Evolutionary conservation across 2,888 invertebrate genomes (phyloP), one percentile per base, ranked within the genome.

Genomic region (Ptychoptera albimana): DNA sequence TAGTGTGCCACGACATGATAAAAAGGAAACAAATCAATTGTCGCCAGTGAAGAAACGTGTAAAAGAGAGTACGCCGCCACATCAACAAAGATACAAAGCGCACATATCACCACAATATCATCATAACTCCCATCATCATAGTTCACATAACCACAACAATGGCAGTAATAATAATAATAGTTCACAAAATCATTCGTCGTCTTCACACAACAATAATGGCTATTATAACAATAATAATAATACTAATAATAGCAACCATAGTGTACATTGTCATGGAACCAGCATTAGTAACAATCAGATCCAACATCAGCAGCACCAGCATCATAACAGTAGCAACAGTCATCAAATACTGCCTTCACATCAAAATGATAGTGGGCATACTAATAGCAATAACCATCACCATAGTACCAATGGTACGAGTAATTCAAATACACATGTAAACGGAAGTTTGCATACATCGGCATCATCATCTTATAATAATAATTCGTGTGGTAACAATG

Each of bases 21-120:
- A 87, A 63, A 87, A 89, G 62, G 82, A 82, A 59, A 81, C 83
- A 45, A 84, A 86, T 45, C 93, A 93, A 61, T 68, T 94, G 55
- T 93, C 92, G 55, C 96, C 96, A 2, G 93, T 94, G 23, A 96
- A 96, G 71, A 96, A 96, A 63, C 77, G 94, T 13, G 93, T 94
- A 37, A 94, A 94, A 64, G 94, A 94, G 60, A 91, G 88, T 57
- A 88, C 92, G 16, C 93, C 93, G 16, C 92, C 87, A 37, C 76
- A 78, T 47, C 65, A 64, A 53, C 66, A 66, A 52, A 63, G 64
- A 34, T 64, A 64, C 46, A 60, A 64, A 41, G 54, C 62, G 36
- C 65, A 65, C 48, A 59, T 64, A 10, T 65, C 66, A 40, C 66
- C 65, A 37, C 64, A 65, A 46, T 64, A 64, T 49, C 64, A 65